Evolutionary conservation across 2,797 vertebrate genomes (phyloP).

Genomic region (Alfaro cultratus): DNA sequence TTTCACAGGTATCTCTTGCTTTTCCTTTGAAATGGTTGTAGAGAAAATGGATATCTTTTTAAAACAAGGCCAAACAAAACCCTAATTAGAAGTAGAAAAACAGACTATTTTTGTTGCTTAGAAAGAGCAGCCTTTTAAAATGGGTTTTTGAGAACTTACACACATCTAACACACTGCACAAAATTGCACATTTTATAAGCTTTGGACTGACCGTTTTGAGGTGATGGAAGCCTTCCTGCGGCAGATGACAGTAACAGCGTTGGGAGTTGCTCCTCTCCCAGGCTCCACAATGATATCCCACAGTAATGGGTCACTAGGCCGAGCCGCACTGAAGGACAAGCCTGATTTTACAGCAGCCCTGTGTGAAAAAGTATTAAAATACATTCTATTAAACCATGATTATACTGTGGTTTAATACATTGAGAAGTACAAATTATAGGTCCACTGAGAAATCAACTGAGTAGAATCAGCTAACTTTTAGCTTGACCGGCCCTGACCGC

Average conservation of each 20-base stretch:
- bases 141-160: neutral
- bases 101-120: neutral
- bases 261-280: conserved; percentile 61
- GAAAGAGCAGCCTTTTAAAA: conserved; percentile 11
- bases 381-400: conserved; percentile 1
- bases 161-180: neutral
- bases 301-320: conserved; percentile 75
- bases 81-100: conserved; percentile 12
- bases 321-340: conserved; percentile 75
- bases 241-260: conserved; percentile 76
- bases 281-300: conserved; percentile 79
- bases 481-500: neutral
- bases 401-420: neutral
- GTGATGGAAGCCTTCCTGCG: conserved; percentile 69
- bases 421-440: neutral
- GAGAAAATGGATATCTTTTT: conserved; percentile 22
- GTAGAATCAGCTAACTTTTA: neutral
- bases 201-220: conserved; percentile 77
- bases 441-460: neutral
- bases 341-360: conserved; percentile 75
- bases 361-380: conserved; percentile 35
- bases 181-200: neutral
- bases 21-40: conserved; percentile 1
- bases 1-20: conserved; percentile 21
- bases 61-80: conserved; percentile 11